Evolutionary conservation across 2,113 vertebrate genomes (phyloP).

Genomic region (Hippocampus guttulatus): DNA sequence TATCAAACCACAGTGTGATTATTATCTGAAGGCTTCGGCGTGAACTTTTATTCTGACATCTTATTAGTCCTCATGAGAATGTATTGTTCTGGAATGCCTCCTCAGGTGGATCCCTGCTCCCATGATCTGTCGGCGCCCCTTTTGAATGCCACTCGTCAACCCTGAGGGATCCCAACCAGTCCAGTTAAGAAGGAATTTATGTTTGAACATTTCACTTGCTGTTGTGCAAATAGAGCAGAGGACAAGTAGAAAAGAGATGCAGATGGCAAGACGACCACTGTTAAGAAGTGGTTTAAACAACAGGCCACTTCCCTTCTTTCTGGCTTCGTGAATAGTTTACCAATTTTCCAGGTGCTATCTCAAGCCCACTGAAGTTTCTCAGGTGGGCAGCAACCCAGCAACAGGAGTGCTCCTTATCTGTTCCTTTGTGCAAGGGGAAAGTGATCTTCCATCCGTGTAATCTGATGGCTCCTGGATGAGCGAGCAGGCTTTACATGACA

Average conservation of each 20-base stretch:
- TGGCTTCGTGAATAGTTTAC: not conserved
- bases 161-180: not conserved
- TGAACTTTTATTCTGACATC: conserved; percentile 1
- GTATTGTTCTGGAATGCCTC: not conserved
- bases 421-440: conserved; percentile 29
- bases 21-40: not conserved
- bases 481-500: conserved; percentile 51
- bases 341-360: not conserved
- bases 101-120: too few relatives aligned
- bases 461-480: conserved; percentile 57
- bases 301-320: not conserved
- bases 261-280: not conserved
- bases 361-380: not conserved
- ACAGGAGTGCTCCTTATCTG: not conserved
- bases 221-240: not conserved
- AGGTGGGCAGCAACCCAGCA: not conserved
- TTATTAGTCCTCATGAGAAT: conserved; percentile 34
- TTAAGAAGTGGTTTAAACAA: not conserved
- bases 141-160: too few relatives aligned
- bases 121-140: too few relatives aligned
- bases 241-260: not conserved
- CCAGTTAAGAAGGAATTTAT: not conserved
- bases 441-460: conserved; percentile 56
- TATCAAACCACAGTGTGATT: not conserved
- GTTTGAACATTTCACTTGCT: not conserved